Evolutionary conservation across 2,113 vertebrate genomes (phyloP).

Genomic region (Rhinichthys klamathensis): DNA sequence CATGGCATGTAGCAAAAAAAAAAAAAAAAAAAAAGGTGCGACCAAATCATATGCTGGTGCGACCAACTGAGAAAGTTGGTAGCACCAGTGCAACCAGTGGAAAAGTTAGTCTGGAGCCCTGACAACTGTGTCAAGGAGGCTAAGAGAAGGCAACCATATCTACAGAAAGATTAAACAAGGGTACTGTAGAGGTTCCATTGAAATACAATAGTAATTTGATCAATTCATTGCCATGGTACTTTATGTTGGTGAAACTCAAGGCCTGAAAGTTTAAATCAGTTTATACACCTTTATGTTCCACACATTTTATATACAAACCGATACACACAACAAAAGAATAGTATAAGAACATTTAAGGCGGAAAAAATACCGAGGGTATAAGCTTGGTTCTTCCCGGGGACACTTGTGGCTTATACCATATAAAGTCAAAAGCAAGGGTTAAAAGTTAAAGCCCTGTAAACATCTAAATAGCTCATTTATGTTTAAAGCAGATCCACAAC

Average conservation of each 20-base stretch:
- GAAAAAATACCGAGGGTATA: not conserved
- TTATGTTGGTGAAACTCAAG: not conserved
- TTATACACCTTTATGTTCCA: not conserved
- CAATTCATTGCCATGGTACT: not conserved
- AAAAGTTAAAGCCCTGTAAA: slow-evolving; percentile 1
- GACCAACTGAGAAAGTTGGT: too few species aligned
- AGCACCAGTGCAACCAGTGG: too few species aligned
- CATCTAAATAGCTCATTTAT: not conserved
- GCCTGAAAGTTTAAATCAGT: not conserved
- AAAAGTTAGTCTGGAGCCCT: too few species aligned
- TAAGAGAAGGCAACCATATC: not conserved
- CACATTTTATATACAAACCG: not conserved
- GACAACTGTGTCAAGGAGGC: not conserved
- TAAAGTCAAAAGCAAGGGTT: not conserved
- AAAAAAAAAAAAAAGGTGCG: too few species aligned
- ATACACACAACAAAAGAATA: not conserved
- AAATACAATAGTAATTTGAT: too few species aligned
- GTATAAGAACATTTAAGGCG: not conserved
- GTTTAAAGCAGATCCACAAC: slow-evolving; percentile 12
- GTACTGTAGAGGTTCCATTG: not conserved
- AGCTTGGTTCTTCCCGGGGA: not conserved
- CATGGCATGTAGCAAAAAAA: too few species aligned
- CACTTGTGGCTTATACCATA: not conserved
- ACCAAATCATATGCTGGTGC: too few species aligned
- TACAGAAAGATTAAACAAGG: not conserved